Evolutionary conservation across 2,797 vertebrate genomes (phyloP).

Genomic region (Coendou prehensilis): DNA sequence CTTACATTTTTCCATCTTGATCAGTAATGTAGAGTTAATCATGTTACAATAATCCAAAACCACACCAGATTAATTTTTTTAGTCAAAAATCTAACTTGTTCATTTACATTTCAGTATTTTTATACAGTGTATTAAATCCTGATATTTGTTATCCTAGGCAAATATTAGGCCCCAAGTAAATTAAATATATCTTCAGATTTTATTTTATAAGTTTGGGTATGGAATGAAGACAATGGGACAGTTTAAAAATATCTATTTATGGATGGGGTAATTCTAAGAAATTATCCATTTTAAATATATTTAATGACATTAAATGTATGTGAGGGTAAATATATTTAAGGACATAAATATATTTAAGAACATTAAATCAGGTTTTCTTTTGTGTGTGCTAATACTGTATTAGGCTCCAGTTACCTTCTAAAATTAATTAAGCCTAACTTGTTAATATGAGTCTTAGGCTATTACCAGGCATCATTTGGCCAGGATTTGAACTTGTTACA

Average conservation of each 20-base stretch:
- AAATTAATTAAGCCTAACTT: not conserved
- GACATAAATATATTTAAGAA: not conserved
- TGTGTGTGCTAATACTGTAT: not conserved
- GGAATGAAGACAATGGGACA: not conserved
- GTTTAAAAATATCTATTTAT: not conserved
- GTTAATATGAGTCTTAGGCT: not conserved
- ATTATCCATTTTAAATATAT: not conserved
- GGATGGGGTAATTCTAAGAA: not conserved
- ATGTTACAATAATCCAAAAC: not conserved
- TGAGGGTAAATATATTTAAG: not conserved
- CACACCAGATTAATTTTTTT: not conserved
- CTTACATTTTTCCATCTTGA: not conserved
- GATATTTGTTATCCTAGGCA: not conserved
- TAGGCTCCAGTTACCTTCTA: not conserved
- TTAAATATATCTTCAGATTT: slow-evolving; percentile 3
- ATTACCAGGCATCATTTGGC: not conserved
- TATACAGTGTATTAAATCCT: not conserved
- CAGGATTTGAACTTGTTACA: not conserved
- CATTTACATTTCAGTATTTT: not conserved
- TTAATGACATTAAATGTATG: not conserved
- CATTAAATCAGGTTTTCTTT: not conserved
- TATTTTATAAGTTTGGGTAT: not conserved
- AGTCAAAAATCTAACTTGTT: not conserved
- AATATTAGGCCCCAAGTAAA: not conserved
- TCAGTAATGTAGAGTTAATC: slow-evolving; percentile 15